Base-by-base conservation (phyloP, 2,888 invertebrate genomes). In the Acanthosoma haemorrhoidale region DNA sequence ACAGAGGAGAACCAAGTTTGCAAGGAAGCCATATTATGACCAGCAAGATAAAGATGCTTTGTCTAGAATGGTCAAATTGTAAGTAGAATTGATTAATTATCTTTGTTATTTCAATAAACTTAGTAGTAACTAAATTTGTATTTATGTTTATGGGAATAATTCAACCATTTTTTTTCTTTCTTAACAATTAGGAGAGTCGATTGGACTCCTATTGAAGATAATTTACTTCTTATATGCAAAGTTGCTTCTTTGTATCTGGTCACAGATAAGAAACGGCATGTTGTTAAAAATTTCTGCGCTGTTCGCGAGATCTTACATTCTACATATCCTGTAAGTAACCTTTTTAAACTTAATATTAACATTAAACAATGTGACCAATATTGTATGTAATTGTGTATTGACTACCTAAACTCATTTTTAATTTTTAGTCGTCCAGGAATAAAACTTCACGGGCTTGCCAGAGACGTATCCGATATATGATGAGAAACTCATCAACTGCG, bases 181-280 rank as follows among this genome's bases (percentile, higher is more conserved):
- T 43, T 13, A 13, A 21, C 25, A 73, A 82, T 84, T 5, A 78
- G 78, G 64, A 76, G 80, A 64, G 85, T 88, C 0, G 82, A 83
- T 6, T 92, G 91, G 90, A 82, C 83, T 6, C 77, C 83, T 0
- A 81, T 83, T 38, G 92, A 92, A 79, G 91, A 91, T 79, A 85
- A 85, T 57, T 79, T 89, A 68, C 77, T 92, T 2, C 80, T 88
- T 58, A 82, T 91, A 73, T 86, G 87, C 73, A 87, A 87, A 75
- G 86, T 88, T 0, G 87, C 87, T 0, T 82, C 83, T 73, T 77
- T 83, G 70, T 85, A 86, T 71, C 81, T 82, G 74, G 71, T 70
- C 13, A 67, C 71, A 31, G 41, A 71, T 6, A 41, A 34, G 29
- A 69, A 63, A 34, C 59, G 70, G 36, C 69, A 71, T 8, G 70